Evolutionary conservation across 2,113 vertebrate species (phyloP).

Genomic region (Litocranius walleri): DNA sequence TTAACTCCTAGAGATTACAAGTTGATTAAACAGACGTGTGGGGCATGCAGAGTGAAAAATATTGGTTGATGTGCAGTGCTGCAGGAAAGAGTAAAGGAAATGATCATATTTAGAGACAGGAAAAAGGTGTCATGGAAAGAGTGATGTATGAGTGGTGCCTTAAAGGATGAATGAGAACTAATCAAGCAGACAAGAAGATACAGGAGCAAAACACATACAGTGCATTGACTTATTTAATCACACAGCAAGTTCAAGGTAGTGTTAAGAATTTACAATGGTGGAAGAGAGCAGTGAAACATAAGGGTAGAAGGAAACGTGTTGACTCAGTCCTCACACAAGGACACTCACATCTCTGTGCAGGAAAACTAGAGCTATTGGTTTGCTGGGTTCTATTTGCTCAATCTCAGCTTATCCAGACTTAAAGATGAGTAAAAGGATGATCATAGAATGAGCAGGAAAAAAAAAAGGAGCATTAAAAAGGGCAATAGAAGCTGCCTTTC

Average conservation of each 20-base stretch:
- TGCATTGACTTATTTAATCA: background rate
- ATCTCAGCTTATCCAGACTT: background rate
- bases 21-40: background rate
- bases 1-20: background rate
- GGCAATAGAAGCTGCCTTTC: background rate
- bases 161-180: background rate
- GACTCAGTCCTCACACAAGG: background rate
- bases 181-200: background rate
- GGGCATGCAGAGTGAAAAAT: background rate
- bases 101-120: background rate
- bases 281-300: background rate
- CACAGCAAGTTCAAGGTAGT: background rate
- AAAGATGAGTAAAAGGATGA: background rate
- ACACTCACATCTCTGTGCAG: background rate
- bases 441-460: background rate
- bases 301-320: background rate
- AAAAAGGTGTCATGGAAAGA: background rate
- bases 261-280: background rate
- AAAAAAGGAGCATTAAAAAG: background rate
- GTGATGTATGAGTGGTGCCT: background rate
- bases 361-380: background rate
- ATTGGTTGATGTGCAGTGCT: background rate
- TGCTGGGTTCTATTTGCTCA: background rate
- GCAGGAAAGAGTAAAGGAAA: background rate
- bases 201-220: background rate